phyloP scores from a whole-genome alignment of 2,113 vertebrate genomes.

The Cynopterus brachyotis region DNA sequence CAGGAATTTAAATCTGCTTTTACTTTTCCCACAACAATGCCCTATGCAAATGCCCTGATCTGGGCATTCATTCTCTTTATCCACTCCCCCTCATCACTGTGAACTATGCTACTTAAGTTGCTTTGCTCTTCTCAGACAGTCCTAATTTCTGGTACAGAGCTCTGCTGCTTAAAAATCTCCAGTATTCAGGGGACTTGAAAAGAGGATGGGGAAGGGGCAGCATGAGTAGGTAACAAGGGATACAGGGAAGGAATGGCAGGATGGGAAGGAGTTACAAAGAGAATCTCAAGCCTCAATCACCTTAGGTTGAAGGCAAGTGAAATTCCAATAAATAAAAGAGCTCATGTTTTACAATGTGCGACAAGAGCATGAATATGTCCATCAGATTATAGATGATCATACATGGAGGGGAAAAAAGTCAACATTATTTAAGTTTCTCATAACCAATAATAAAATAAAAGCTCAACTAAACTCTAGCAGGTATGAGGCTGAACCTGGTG shows the following conservation, averaged over 20 bases:
- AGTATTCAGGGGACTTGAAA: neutral
- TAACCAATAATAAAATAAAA: neutral
- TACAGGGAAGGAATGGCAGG: neutral
- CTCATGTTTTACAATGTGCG: neutral
- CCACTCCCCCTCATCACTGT: neutral
- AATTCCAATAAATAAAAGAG: neutral
- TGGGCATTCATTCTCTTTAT: neutral
- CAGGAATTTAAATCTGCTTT: neutral
- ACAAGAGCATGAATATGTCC: neutral
- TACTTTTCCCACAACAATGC: neutral
- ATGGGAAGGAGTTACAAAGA: neutral
- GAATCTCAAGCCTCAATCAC: neutral
- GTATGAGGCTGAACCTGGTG: neutral
- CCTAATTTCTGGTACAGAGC: neutral
- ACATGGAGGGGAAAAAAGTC: neutral
- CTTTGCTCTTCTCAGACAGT: neutral
- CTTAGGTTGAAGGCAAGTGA: neutral
- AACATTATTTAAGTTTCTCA: neutral
- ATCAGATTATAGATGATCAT: neutral
- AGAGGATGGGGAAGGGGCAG: neutral
- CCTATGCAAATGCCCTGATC: neutral
- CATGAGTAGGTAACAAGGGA: neutral
- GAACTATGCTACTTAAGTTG: neutral
- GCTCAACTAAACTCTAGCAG: neutral
- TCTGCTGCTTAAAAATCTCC: neutral